Base-by-base conservation (phyloP, 1,140 invertebrate genomes). In the Drosophila serrata region DNA sequence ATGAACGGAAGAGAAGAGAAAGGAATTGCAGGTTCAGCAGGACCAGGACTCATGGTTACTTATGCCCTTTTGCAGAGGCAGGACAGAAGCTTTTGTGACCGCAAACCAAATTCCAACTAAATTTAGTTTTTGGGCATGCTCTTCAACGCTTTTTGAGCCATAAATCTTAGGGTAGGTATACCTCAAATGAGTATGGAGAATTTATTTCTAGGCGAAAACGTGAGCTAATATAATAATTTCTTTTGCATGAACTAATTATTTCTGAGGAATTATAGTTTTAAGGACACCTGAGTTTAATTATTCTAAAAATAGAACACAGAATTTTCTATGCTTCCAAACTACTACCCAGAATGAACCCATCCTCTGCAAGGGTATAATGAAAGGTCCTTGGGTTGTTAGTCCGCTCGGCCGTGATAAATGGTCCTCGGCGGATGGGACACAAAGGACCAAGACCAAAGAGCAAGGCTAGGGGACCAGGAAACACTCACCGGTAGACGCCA, bases 401-500 rank as follows among this genome's bases (percentile, higher is more conserved):
- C 27, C 75, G 55, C 39, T 76, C 22, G 62, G 27, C 63, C 53
- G 63, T 76, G 72, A 76, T 61, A 65, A 84, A 80, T 77, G 35
- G 59, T 61, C 75, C 81, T 64, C 76, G 53, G 37, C 33, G 46
- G 31, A 42, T 60, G 43, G 42, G 31, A 33, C 15, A 22, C 45
- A 45, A 72, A 73, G 29, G 35, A 24, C 19, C 15, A 0, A 9
- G 24, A 17, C 0, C 27, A 58, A n/a, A 24, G n/a, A 8, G 22
- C 15, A 27, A 43, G 37, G 29, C 29, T 29, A 17, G 27, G 27
- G 13, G 15, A 9, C 17, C 31, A 35, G 29, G 31, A 46, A 40
- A 31, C 49, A 48, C 81, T 81, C 48, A 91, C 91, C 91, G 82
- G 68, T 91, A 69, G 35, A 98, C 94, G 35, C 94, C 94, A n/a